Conservation (phyloP, 2,888 invertebrate species). For the Onthophagus sagittarius region DNA sequence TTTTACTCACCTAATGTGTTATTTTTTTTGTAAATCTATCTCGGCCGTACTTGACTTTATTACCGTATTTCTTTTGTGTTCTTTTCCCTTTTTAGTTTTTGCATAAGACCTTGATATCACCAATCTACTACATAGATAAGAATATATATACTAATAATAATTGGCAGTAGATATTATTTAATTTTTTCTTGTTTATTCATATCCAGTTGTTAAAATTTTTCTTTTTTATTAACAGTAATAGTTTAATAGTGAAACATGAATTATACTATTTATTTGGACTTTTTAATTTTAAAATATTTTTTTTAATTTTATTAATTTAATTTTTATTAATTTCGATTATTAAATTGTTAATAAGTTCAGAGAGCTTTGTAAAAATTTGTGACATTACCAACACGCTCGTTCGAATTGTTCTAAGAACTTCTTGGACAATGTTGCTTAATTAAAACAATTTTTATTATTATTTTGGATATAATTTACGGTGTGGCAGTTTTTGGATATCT, state of each 20-base stretch:
- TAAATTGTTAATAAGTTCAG: slow-evolving; percentile 6
- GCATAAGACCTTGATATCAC: slow-evolving; percentile 52
- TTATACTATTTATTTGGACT: slow-evolving; percentile 15
- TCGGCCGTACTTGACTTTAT: slow-evolving; percentile 30
- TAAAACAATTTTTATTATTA: too few relatives aligned
- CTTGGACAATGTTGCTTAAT: too few relatives aligned
- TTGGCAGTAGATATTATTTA: slow-evolving; percentile 47
- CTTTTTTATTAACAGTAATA: slow-evolving; percentile 19
- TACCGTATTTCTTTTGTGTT: slow-evolving; percentile 36
- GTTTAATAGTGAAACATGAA: slow-evolving; percentile 15
- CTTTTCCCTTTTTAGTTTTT: slow-evolving; percentile 29
- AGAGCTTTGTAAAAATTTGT: background rate
- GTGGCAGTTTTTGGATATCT: too few relatives aligned
- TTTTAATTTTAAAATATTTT: slow-evolving; percentile 15
- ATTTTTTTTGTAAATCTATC: slow-evolving; percentile 28
- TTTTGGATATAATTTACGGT: background rate
- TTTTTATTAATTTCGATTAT: background rate
- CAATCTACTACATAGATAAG: slow-evolving; percentile 45
- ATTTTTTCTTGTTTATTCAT: slow-evolving; percentile 26
- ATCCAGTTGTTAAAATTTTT: slow-evolving; percentile 16
- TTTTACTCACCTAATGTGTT: slow-evolving; percentile 20
- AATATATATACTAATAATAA: slow-evolving; percentile 37
- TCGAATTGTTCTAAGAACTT: too few relatives aligned
- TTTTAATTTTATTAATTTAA: slow-evolving; percentile 7
- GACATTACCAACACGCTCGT: too few relatives aligned